phyloP scores from a whole-genome alignment of 2,888 invertebrate genomes.

The Sicus ferrugineus region DNA sequence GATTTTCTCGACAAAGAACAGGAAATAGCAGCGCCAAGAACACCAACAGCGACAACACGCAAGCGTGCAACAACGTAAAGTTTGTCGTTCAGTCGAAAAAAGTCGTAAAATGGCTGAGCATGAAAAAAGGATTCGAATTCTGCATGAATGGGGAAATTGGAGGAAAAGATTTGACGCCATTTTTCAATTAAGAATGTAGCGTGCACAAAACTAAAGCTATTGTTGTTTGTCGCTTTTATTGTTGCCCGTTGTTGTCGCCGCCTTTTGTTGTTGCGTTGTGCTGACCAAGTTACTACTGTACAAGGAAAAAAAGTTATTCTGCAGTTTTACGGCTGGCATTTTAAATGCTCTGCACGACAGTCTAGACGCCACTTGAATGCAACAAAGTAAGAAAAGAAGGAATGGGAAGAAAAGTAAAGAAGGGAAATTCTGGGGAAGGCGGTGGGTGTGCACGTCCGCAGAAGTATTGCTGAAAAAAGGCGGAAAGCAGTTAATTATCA shows the following conservation, averaged over 20 bases:
- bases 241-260: neutral
- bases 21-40: neutral
- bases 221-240: neutral
- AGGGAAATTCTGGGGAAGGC: neutral
- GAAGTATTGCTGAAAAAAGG: no score
- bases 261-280: neutral
- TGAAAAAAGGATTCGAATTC: neutral
- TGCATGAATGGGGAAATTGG: neutral
- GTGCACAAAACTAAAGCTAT: neutral
- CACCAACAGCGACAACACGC: neutral
- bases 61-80: neutral
- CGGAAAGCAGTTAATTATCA: no score
- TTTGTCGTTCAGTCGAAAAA: neutral
- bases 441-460: neutral
- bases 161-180: conserved; percentile 17
- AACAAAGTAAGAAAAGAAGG: neutral
- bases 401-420: neutral
- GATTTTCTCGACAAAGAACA: neutral
- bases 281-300: no score
- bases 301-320: neutral
- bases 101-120: neutral
- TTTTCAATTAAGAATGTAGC: conserved; percentile 19
- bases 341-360: neutral
- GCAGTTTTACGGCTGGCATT: conserved; percentile 15
- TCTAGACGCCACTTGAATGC: conserved; percentile 17